Conservation (phyloP, 2,113 vertebrate species). For the Pholis gunnellus region DNA sequence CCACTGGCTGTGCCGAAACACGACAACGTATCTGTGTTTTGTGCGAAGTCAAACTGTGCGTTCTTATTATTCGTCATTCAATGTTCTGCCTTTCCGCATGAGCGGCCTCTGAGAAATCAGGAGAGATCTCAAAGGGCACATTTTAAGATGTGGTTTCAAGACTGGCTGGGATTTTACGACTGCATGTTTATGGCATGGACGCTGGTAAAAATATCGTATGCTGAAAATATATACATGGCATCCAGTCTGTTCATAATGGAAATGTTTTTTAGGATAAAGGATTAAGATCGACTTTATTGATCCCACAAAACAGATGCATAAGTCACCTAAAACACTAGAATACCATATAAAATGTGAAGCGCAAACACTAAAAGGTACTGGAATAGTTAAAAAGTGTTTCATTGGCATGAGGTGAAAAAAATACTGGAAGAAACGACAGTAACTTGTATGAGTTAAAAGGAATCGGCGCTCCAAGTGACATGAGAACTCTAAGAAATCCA, state of each 20-base stretch:
- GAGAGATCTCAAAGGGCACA: slow-evolving; percentile 21
- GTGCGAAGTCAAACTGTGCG: slow-evolving; percentile 47
- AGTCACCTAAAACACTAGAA: neutral
- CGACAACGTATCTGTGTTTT: slow-evolving; percentile 45
- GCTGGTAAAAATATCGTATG: slow-evolving; percentile 25
- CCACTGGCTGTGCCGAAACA: slow-evolving; percentile 15
- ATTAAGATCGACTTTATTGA: neutral
- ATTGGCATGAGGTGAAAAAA: neutral
- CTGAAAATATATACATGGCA: slow-evolving; percentile 41
- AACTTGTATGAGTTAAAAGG: slow-evolving; percentile 15
- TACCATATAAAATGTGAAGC: neutral
- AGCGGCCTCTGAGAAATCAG: neutral
- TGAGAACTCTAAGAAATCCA: slow-evolving; percentile 55
- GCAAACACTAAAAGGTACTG: neutral
- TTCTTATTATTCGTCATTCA: slow-evolving; percentile 19
- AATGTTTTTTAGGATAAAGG: neutral
- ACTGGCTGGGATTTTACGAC: slow-evolving; percentile 33
- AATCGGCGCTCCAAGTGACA: slow-evolving; percentile 10
- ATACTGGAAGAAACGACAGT: neutral
- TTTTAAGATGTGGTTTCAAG: slow-evolving; percentile 49
- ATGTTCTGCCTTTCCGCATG: slow-evolving; percentile 16
- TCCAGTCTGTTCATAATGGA: neutral
- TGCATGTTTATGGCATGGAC: slow-evolving; percentile 37
- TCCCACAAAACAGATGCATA: neutral
- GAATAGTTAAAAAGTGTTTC: neutral